Evolutionary conservation across 1,140 invertebrate species (phyloP), one percentile per base, ranked within the genome.

Genomic region (Oncopeltus fasciatus): DNA sequence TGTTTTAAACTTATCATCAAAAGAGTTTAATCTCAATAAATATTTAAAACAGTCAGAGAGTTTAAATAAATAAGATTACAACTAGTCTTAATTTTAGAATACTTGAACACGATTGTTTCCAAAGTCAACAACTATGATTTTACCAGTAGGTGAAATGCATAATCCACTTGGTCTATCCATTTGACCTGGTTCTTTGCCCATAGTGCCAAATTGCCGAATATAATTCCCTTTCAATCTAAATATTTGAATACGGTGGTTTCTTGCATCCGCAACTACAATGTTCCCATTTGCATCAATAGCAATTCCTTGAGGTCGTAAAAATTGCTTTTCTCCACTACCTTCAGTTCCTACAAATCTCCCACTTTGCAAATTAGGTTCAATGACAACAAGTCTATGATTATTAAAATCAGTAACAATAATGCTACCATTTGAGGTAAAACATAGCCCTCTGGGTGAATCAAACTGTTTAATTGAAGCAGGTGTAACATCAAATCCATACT

Each of bases 371-470:
- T 84, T 80, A 1, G 81, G 73, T 66, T 89, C 83, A 33, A 95
- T 83, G 57, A 88, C 78, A 24, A 95, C 74, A 24, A 96, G 71
- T 11, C 88, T 83, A 74, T 97, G 92, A 72, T 94, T 93, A 72
- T 97, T 95, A 75, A 97, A 97, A 73, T 97, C 94, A 0, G 92
- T 92, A 9, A 92, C 85, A 31, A 92, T 81, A 20, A 95, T 81
- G 64, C 87, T 81, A 5, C 86, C 92, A n/a, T 84, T 80, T 0
- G 83, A 84, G 58, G 83, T 87, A 71, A 94, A 97, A 68, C 86
- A 86, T 2, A 97, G 85, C 8, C 94, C 93, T 51, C 94, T 78
- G 0, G 94, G 95, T 2, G 89, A 92, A 64, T 95, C 91, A 65
- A 94, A 87, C 44, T 86, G 84, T 71, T 87, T 92, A 75, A 84